Evolutionary conservation across 2,113 vertebrate genomes (phyloP).

Genomic region (Myotis lucifugus): DNA sequence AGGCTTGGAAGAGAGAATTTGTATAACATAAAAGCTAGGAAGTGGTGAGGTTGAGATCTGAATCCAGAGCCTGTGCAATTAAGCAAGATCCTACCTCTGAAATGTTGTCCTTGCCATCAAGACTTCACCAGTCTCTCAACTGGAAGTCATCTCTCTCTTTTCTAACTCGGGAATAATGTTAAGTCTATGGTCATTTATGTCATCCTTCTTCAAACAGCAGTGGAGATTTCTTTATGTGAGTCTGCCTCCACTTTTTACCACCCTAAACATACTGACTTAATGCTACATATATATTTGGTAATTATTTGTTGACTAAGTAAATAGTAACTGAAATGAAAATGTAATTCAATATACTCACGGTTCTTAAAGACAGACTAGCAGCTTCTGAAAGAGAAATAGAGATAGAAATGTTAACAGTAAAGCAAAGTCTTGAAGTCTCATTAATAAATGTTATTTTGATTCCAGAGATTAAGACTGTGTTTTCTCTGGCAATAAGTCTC

Average conservation of each 20-base stretch:
- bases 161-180: neutral
- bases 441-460: neutral
- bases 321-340: neutral
- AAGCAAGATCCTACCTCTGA: neutral
- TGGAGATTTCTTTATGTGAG: neutral
- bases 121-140: neutral
- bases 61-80: neutral
- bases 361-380: conserved; percentile 29
- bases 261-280: neutral
- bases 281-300: neutral
- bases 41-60: neutral
- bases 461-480: neutral
- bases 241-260: neutral
- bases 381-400: conserved; percentile 69
- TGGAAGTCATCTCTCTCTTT: neutral
- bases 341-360: conserved; percentile 49
- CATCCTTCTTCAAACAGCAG: neutral
- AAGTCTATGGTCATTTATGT: neutral
- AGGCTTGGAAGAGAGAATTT: neutral
- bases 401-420: conserved; percentile 3
- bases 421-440: neutral
- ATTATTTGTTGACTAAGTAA: conserved; percentile 31
- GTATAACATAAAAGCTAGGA: neutral
- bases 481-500: neutral
- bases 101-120: neutral